Base-by-base conservation (phyloP, 2,888 invertebrate species). In the Nipponacmea schrenckii region DNA sequence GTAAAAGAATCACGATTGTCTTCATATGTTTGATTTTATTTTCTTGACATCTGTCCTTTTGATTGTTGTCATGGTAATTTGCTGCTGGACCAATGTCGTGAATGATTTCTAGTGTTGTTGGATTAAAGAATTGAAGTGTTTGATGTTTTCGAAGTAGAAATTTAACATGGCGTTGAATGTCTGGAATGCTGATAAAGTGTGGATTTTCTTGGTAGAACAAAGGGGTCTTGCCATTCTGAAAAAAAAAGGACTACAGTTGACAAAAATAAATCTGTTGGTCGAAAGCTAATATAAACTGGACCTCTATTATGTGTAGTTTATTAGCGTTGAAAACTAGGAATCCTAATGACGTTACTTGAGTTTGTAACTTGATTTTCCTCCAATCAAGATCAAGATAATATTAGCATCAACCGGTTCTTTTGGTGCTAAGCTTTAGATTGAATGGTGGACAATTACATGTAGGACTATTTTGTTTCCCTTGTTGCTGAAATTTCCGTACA, bases 141-240 rank as follows among this genome's bases (percentile, higher is more conserved):
- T 62, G 46, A 12, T 27, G 68, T 39, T 69, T 69, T 26, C 65
- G 65, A 45, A 70, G 66, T 24, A 56, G 10, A 17, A 44, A 48
- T 15, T 56, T 39, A 20, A 66, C 27, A 15, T 66, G 65, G 24
- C 65, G 27, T 45, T 70, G 70, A 15, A 70, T 66, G 10, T 70
- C 70, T 4, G 39, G 27, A 17, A 70, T 39, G 12, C 26, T 50
- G 20, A 70, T 24, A 39, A 70, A 50, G 17, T 56, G 62, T 1
- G 66, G 65, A 26, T 62, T 65, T 50, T 70, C 44, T 56, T 62
- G 48, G 56, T 65, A 70, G 24, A 66, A 50, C 46, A 65, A 15
- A 2, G 70, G 62, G 0, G 66, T 56, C 24, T 56, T 27, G 14
- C 44, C 50, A 44, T 48, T 44, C 70, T 70, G 66, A 15, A 62